phyloP scores from a whole-genome alignment of 2,113 vertebrate genomes.

The Thalassarche chlororhynchos region DNA sequence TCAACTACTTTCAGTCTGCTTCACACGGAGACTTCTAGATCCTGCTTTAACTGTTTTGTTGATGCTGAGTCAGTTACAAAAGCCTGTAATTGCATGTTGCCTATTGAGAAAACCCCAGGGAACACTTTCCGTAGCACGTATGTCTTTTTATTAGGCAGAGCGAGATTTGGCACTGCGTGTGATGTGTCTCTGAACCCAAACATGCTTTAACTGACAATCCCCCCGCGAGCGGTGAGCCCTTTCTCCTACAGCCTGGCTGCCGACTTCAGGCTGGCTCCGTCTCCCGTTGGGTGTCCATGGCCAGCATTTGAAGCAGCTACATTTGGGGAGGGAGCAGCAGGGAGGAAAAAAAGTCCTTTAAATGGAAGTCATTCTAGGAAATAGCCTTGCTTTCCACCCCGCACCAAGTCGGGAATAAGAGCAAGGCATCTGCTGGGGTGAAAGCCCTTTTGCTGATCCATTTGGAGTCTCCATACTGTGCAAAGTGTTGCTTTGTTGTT shows the following conservation, averaged over 20 bases:
- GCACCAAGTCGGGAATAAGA: neutral
- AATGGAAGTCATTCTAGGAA: neutral
- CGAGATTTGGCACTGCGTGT: neutral
- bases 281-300: neutral
- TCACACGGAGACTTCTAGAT: neutral
- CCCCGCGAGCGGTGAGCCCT: neutral
- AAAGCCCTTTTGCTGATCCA: neutral
- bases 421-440: neutral
- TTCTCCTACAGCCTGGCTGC: neutral
- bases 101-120: neutral
- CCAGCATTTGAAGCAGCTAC: neutral
- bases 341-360: neutral
- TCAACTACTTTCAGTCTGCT: neutral
- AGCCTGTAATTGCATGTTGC: neutral
- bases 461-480: neutral
- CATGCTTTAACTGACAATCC: neutral
- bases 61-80: neutral
- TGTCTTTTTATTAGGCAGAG: neutral
- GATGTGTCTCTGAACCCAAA: neutral
- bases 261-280: neutral
- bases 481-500: neutral
- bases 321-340: neutral
- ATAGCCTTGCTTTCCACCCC: neutral
- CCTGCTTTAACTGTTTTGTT: neutral
- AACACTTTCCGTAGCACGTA: neutral